These are phyloP conservation scores for Crocidura indochinensis DNA, from an alignment of 2,797 vertebrate species.

Conservation along the genomic window DNA sequence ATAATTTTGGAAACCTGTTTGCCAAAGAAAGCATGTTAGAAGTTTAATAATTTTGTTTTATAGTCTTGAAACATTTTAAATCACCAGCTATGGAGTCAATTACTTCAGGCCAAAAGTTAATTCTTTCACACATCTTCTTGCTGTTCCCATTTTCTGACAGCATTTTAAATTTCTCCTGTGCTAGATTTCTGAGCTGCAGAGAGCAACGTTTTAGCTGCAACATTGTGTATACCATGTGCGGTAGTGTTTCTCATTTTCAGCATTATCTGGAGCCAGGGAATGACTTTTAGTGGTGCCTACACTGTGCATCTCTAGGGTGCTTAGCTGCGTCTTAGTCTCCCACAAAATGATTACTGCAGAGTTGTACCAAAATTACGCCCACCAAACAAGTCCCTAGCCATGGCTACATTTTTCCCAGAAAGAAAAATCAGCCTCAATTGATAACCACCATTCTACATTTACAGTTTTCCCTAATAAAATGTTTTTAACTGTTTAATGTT, in stretches of 20 bases:
- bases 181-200: not conserved
- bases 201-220: not conserved
- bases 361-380: not conserved
- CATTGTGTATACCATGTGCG: not conserved
- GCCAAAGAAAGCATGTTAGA: not conserved
- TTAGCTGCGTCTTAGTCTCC: not conserved
- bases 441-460: conserved; percentile 22
- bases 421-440: conserved; percentile 9
- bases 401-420: not conserved
- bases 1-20: no score
- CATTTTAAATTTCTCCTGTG: conserved; percentile 20
- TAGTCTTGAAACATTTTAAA: conserved; percentile 50
- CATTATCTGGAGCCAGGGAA: not conserved
- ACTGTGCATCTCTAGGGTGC: not conserved
- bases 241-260: not conserved
- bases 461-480: conserved; percentile 35
- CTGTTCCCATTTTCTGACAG: conserved; percentile 1
- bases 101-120: conserved; percentile 34
- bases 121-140: not conserved
- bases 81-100: conserved; percentile 1
- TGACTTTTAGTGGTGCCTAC: not conserved
- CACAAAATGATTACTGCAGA: not conserved
- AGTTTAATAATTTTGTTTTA: conserved; percentile 17
- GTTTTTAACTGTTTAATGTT: conserved; percentile 24
- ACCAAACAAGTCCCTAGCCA: conserved; percentile 12